phyloP scores from a whole-genome alignment of 2,888 invertebrate genomes.

The Tuta absoluta region DNA sequence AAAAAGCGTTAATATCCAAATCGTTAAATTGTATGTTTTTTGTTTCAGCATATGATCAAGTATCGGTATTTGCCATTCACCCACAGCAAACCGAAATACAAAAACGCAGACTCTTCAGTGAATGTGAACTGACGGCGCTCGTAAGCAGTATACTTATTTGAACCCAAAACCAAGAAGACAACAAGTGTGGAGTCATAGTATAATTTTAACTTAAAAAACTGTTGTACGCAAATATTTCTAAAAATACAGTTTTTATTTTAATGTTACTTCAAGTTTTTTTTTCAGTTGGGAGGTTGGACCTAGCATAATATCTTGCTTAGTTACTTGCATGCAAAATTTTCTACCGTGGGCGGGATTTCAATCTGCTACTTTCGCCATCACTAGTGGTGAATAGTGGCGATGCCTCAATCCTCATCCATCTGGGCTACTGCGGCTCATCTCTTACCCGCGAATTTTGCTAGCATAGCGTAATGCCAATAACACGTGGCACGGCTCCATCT shows the following conservation, averaged over 20 bases:
- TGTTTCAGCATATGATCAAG: constrained; percentile 98
- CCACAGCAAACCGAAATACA: constrained; percentile 98
- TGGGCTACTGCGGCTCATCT: no score
- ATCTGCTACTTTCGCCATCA: no score
- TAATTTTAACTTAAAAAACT: constrained; percentile 64
- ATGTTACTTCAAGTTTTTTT: constrained; percentile 63
- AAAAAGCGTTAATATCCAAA: no score
- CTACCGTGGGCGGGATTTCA: no score
- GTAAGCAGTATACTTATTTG: constrained; percentile 35
- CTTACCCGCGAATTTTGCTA: no score
- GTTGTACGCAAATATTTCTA: constrained; percentile 74
- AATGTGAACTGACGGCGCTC: constrained; percentile 67
- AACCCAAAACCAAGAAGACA: constrained; percentile 10
- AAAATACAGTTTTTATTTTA: constrained; percentile 78
- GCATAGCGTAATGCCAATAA: no score
- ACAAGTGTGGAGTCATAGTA: constrained; percentile 49
- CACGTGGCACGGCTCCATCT: no score
- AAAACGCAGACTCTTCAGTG: constrained; percentile 77
- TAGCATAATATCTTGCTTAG: no score
- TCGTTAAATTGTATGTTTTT: constrained; percentile 42
- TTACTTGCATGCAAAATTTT: no score
- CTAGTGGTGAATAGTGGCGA: no score
- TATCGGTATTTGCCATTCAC: constrained; percentile 99
- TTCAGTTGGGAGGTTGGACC: neutral
- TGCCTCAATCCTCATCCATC: no score